Evolutionary conservation across 2,797 vertebrate genomes (phyloP).

Genomic region (Discoglossus pictus): DNA sequence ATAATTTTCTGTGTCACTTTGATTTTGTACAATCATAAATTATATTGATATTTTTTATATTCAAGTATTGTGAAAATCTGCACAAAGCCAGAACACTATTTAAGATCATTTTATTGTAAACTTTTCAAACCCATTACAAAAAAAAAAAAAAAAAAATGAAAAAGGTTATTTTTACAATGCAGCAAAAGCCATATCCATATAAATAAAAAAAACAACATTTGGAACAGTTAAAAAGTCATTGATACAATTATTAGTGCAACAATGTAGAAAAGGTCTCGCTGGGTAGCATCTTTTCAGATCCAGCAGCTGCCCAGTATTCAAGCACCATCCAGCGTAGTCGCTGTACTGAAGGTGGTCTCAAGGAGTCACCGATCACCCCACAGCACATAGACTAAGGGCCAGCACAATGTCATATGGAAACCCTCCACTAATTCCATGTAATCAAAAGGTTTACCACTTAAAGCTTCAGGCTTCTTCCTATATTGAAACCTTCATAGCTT

Average conservation of each 20-base stretch:
- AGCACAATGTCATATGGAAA: not conserved
- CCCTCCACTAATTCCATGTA: not conserved
- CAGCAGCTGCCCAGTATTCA: conserved; percentile 57
- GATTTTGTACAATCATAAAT: too few relatives aligned
- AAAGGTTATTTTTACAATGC: too few relatives aligned
- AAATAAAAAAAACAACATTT: conserved; percentile 55
- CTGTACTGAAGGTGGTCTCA: too few relatives aligned
- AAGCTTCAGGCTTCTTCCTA: conserved; percentile 45
- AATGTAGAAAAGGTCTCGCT: conserved; percentile 52
- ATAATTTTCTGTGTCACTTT: too few relatives aligned
- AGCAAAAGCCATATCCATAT: not conserved
- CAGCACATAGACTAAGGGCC: not conserved
- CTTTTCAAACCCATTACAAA: not conserved
- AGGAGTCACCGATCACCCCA: too few relatives aligned
- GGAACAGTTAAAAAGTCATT: conserved; percentile 61
- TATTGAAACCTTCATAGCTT: conserved; percentile 64
- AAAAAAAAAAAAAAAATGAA: too few relatives aligned
- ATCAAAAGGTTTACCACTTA: conserved; percentile 2
- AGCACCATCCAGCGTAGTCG: conserved; percentile 53
- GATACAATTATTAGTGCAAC: conserved; percentile 63
- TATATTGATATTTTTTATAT: too few relatives aligned
- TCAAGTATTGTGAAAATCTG: too few relatives aligned
- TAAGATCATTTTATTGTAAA: too few relatives aligned
- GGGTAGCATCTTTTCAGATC: conserved; percentile 59
- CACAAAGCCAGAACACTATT: not conserved